These are phyloP conservation scores for Aporophyla lueneburgensis DNA, from an alignment of 2,888 invertebrate species.

Conservation along the genomic window DNA sequence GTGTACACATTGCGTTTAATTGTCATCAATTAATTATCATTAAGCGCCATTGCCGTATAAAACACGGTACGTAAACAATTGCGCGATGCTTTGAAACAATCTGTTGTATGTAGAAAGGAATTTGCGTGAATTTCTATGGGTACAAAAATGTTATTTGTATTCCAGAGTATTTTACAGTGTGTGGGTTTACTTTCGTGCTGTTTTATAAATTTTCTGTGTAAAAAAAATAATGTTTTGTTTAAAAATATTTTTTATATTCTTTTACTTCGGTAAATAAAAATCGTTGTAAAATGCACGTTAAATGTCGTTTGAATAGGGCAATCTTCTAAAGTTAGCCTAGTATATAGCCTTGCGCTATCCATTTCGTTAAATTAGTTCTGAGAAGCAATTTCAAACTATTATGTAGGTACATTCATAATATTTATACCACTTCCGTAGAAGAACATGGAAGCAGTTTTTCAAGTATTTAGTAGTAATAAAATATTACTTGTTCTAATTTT, in stretches of 20 bases:
- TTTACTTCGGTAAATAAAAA: background rate
- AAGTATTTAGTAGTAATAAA: constrained; percentile 29
- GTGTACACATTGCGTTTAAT: constrained; percentile 73
- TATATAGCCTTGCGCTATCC: background rate
- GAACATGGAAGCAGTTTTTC: background rate
- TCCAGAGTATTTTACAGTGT: background rate
- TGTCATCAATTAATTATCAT: constrained; percentile 73
- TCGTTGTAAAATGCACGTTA: background rate
- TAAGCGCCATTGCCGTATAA: constrained; percentile 68
- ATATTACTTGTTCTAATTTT: constrained; percentile 49
- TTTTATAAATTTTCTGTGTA: too few species aligned
- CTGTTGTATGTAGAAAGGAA: constrained; percentile 52
- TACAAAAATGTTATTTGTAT: constrained; percentile 29
- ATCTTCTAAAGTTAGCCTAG: background rate
- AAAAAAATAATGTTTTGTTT: too few species aligned
- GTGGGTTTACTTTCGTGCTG: too few species aligned
- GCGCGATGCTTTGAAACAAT: constrained; percentile 59
- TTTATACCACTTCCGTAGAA: constrained; percentile 5
- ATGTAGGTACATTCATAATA: background rate
- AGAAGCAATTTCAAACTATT: constrained; percentile 14
- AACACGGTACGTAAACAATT: constrained; percentile 69
- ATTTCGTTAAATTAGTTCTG: constrained; percentile 25
- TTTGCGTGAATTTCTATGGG: constrained; percentile 54
- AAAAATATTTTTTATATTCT: too few species aligned
- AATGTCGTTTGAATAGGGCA: background rate